Percentiles rank a stretch among this genome's conserved stretches.
Evolutionary conservation across 2,797 vertebrate genomes (phyloP).

Genomic region (Staurois parvus): DNA sequence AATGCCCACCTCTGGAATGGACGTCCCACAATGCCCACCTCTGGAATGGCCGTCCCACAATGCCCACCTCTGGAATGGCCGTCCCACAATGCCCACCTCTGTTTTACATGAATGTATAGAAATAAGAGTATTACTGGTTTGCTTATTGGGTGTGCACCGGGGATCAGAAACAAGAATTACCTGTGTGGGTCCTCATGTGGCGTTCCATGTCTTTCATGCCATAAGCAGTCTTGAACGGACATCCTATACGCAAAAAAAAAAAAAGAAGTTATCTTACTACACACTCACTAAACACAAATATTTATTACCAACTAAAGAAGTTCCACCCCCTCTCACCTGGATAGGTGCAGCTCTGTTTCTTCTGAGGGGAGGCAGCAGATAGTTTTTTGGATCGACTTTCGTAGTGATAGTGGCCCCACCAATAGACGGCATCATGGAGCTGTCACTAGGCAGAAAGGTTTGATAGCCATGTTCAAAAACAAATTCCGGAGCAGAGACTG

Average conservation of each 20-base stretch:
- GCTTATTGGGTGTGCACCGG: too few species aligned
- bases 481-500: conserved; percentile 87
- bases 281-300: too few species aligned
- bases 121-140: too few species aligned
- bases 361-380: conserved; percentile 80
- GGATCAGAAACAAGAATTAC: conserved; percentile 68
- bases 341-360: conserved; percentile 90
- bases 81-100: too few species aligned
- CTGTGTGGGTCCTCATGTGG: conserved; percentile 95
- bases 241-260: conserved; percentile 76
- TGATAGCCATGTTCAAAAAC: conserved; percentile 92
- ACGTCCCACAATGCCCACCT: too few species aligned
- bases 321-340: conserved; percentile 79
- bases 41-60: too few species aligned
- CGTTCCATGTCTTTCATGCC: conserved; percentile 98
- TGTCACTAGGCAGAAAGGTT: conserved; percentile 83
- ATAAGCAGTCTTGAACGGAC: conserved; percentile 96
- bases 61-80: too few species aligned
- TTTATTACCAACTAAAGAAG: too few species aligned
- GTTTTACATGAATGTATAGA: too few species aligned
- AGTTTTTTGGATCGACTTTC: conserved; percentile 84
- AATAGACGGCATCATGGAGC: conserved; percentile 80
- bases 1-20: too few species aligned
- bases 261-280: too few species aligned
- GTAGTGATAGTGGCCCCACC: conserved; percentile 73